Evolutionary conservation across 64 coral and sea anemone species (phyloP).

Genomic region (Montipora cactus): DNA sequence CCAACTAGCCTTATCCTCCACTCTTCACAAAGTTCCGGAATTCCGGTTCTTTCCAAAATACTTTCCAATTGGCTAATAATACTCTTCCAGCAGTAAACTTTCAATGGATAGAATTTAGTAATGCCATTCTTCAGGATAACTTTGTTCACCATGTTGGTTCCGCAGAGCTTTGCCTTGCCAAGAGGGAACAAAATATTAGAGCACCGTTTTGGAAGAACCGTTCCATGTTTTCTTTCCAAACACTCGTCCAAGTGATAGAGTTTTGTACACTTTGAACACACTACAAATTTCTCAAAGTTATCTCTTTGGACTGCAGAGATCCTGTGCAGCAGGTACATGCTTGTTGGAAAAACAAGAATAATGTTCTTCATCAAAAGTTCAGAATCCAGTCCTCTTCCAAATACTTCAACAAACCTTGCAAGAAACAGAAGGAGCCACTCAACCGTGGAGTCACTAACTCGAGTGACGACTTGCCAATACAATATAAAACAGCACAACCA

Average conservation of each 20-base stretch:
- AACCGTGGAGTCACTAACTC: neutral
- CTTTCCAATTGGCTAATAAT: too few relatives aligned
- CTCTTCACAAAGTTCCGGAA: too few relatives aligned
- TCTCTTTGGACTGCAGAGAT: neutral
- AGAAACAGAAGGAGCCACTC: neutral
- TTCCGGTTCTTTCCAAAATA: too few relatives aligned
- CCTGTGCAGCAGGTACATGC: neutral
- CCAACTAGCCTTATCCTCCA: too few relatives aligned
- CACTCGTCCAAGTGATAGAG: neutral
- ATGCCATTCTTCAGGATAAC: too few relatives aligned
- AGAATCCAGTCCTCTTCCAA: neutral
- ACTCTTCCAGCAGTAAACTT: too few relatives aligned
- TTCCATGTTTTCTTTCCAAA: neutral
- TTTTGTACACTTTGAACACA: neutral
- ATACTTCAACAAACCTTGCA: neutral
- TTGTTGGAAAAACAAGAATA: neutral
- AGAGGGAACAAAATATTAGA: neutral
- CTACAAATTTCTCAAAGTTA: neutral
- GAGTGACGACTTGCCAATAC: neutral
- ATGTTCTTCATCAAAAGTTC: neutral
- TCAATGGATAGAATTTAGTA: too few relatives aligned
- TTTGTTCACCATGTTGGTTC: too few relatives aligned
- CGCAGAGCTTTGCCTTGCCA: neutral
- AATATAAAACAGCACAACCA: constrained; percentile 8
- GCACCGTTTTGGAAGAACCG: neutral